These are phyloP conservation scores for Hypothenemus hampei DNA, from an alignment of 1,140 invertebrate species.

Conservation along the genomic window DNA sequence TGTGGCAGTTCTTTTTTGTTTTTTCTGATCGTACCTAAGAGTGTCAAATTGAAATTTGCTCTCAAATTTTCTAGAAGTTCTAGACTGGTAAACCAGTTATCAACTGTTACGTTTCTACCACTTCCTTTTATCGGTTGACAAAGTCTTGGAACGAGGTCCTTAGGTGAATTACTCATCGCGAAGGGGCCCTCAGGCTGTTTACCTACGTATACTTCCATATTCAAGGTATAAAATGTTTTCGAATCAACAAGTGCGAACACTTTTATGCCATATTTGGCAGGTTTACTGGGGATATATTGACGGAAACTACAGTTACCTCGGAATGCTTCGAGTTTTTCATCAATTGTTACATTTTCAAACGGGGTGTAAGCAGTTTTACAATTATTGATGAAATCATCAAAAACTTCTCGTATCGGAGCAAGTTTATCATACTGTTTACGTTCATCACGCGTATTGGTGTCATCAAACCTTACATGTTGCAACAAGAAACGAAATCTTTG, in stretches of 20 bases:
- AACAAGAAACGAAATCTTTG: constrained; percentile 38
- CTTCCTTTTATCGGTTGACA: constrained; percentile 33
- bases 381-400: constrained; percentile 39
- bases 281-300: constrained; percentile 44
- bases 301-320: constrained; percentile 44
- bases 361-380: constrained; percentile 41
- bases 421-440: constrained; percentile 35
- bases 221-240: constrained; percentile 32
- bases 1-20: constrained; percentile 33
- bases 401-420: constrained; percentile 42
- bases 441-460: constrained; percentile 34
- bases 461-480: constrained; percentile 37
- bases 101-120: constrained; percentile 39
- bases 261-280: constrained; percentile 43
- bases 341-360: constrained; percentile 42
- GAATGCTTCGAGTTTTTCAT: constrained; percentile 46
- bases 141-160: constrained; percentile 35
- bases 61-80: constrained; percentile 26
- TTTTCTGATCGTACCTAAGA: constrained; percentile 32
- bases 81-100: constrained; percentile 41
- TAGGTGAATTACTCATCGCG: constrained; percentile 25
- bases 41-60: constrained; percentile 31
- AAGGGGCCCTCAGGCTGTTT: constrained; percentile 34
- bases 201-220: constrained; percentile 37
- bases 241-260: constrained; percentile 33